These are phyloP conservation scores for Chlorospingus semifuscus DNA, from an alignment of 2,797 vertebrate genomes.

Conservation along the genomic window DNA sequence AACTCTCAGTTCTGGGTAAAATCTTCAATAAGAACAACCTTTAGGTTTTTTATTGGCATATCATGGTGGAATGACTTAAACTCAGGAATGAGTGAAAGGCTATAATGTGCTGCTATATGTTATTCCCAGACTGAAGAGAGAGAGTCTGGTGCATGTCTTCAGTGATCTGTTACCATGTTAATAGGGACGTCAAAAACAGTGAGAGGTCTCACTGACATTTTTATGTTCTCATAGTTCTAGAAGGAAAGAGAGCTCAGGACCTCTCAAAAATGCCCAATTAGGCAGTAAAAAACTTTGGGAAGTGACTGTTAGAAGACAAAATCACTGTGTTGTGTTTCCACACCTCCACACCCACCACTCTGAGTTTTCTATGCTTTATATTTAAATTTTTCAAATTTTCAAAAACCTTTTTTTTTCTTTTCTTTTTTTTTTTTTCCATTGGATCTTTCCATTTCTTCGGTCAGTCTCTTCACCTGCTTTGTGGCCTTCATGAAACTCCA, in stretches of 20 bases:
- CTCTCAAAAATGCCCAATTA: background rate
- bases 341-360: accelerated
- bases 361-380: background rate
- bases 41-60: background rate
- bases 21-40: background rate
- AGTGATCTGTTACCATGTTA: background rate
- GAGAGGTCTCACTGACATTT: background rate
- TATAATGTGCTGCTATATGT: background rate
- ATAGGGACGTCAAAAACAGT: background rate
- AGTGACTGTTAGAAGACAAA: background rate
- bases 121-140: background rate
- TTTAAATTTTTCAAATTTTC: background rate
- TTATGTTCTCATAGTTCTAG: background rate
- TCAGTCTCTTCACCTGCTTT: background rate
- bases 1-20: background rate
- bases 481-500: background rate
- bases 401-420: background rate
- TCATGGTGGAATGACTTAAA: background rate
- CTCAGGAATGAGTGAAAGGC: background rate
- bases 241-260: background rate
- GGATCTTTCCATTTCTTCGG: background rate
- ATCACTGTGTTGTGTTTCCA: background rate
- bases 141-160: background rate
- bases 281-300: background rate
- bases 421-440: background rate